A percentile compares a stretch with the other conserved stretches of the same genome.
phyloP scores from a whole-genome alignment of 2,888 invertebrate genomes.

The Catonia carolina region DNA sequence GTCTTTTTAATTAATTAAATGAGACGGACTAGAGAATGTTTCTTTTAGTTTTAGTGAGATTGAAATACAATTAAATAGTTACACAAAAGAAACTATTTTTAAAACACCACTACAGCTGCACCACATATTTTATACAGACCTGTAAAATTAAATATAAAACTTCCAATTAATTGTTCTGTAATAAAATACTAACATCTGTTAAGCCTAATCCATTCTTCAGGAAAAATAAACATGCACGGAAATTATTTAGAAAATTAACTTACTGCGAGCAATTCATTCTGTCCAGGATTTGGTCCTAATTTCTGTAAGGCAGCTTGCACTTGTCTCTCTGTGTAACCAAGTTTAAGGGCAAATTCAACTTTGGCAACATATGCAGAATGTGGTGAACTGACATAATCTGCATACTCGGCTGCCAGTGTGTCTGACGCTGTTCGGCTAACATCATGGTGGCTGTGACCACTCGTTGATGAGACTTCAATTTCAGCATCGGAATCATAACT shows the following conservation, averaged over 20 bases:
- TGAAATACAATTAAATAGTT: too few relatives aligned
- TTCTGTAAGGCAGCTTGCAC: constrained; percentile 76
- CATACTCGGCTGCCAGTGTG: constrained; percentile 77
- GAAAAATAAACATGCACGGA: not conserved
- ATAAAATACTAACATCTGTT: not conserved
- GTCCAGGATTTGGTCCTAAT: constrained; percentile 75
- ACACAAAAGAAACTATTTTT: too few relatives aligned
- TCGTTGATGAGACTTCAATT: constrained; percentile 48
- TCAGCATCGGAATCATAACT: constrained; percentile 82
- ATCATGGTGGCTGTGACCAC: constrained; percentile 55
- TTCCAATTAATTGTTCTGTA: not conserved
- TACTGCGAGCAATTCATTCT: constrained; percentile 78
- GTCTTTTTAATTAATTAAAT: too few relatives aligned
- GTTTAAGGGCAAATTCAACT: constrained; percentile 84
- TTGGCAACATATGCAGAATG: constrained; percentile 49
- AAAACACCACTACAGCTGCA: too few relatives aligned
- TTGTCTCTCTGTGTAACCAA: constrained; percentile 84
- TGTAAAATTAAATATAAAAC: too few relatives aligned
- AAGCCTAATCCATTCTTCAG: not conserved
- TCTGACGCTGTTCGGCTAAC: constrained; percentile 77
- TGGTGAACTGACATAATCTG: constrained; percentile 62
- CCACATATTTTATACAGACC: too few relatives aligned
- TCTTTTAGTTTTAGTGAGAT: too few relatives aligned
- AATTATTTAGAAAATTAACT: constrained; percentile 15
- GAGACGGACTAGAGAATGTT: too few relatives aligned